Percentiles rank a stretch among this genome's conserved stretches.
These are phyloP conservation scores for Brienomyrus brachyistius DNA, from an alignment of 2,113 vertebrate species.

Conservation along the genomic window DNA sequence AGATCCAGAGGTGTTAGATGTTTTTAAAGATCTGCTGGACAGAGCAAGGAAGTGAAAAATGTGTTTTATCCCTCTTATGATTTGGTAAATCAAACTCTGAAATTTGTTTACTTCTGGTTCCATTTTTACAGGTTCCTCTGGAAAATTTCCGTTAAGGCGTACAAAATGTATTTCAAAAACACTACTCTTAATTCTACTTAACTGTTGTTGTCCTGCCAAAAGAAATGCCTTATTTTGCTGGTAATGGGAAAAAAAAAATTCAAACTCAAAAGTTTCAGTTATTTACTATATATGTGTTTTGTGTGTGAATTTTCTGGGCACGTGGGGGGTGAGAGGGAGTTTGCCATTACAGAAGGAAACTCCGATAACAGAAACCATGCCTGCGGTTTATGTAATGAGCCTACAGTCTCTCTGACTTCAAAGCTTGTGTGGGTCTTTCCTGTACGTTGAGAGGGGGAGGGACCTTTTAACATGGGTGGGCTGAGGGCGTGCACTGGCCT, in stretches of 20 bases:
- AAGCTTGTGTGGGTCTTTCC: neutral
- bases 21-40: slow-evolving; percentile 71
- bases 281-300: neutral
- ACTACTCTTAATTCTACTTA: neutral
- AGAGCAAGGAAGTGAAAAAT: slow-evolving; percentile 59
- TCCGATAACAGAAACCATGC: neutral
- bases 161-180: neutral
- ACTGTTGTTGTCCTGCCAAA: neutral
- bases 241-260: neutral
- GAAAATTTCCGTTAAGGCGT: neutral
- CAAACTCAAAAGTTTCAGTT: neutral
- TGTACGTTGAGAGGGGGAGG: neutral
- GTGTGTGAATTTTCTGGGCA: neutral
- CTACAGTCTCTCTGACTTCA: neutral
- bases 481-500: neutral
- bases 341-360: slow-evolving; percentile 44
- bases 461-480: neutral
- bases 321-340: slow-evolving; percentile 26
- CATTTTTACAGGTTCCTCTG: neutral
- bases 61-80: neutral
- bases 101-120: neutral
- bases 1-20: slow-evolving; percentile 71
- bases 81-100: neutral
- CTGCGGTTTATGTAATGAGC: neutral
- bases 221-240: neutral